Base-by-base conservation (phyloP, 2,888 invertebrate species). In the Apodemia hepburni region DNA sequence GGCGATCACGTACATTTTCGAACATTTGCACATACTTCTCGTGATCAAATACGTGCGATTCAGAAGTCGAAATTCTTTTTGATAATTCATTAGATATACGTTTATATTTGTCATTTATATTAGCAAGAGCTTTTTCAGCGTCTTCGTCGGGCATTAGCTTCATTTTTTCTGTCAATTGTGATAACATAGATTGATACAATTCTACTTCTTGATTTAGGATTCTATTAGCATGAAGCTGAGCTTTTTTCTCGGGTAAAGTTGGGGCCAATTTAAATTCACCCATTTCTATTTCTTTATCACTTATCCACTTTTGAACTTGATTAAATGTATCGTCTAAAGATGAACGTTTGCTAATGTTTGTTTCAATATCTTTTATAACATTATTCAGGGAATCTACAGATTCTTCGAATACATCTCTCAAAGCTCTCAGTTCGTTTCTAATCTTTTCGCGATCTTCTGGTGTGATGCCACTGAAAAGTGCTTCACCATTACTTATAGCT, bases 301-400 rank as follows among this genome's bases (percentile, higher is more conserved):
- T 93, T 35, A 98, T 93, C 97, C 98, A 98, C 76, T 95, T 94
- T 70, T 95, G 95, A 8, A 98, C 95, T 92, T 98, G 97, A 59
- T 95, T 95, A 71, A 97, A 96, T 68, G 97, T 97, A 73, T 98
- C 98, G 79, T 98, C 98, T 80, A 98, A 97, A 1, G 98, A 97
- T 4, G 97, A 97, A 82, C 98, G 94, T 73, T 98, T 97, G 79
- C 98, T 96, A 67, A 98, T 93, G 49, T 96, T 95, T 0, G 95
- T 96, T 89, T 98, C 98, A 18, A 98, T 95, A 73, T 96, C 95
- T 80, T 98, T 97, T 70, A 97, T 94, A 1, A 97, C 94, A 17
- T 95, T 94, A 78, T 97, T 97, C 0, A 97, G 94, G 80, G 96
- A 95, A 80, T 97, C 97, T 6, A 96, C 94, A 58, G 98, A 93